Percentiles rank a stretch among this genome's conserved stretches.
Evolutionary conservation across 2,888 invertebrate genomes (phyloP).

Genomic region (Agonopterix arenella): DNA sequence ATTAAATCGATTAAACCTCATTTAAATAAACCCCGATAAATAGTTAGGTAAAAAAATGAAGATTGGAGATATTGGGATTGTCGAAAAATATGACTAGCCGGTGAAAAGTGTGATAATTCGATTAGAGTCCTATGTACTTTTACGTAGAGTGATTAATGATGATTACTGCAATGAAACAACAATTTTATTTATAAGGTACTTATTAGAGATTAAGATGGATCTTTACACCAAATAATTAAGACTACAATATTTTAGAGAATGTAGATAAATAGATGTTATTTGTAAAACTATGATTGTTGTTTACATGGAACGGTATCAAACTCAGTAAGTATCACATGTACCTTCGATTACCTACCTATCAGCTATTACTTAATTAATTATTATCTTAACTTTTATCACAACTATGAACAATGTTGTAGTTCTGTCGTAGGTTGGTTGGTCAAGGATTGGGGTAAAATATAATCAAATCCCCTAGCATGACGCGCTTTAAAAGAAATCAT

Average conservation of each 20-base stretch:
- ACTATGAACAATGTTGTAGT: too few species aligned
- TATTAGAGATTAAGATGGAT: slow-evolving; percentile 57
- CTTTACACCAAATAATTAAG: slow-evolving; percentile 76
- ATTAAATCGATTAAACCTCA: too few species aligned
- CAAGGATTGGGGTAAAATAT: too few species aligned
- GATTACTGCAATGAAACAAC: slow-evolving; percentile 24
- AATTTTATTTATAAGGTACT: slow-evolving; percentile 35
- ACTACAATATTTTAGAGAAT: slow-evolving; percentile 56
- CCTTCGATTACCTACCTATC: too few species aligned
- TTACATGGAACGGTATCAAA: slow-evolving; percentile 18
- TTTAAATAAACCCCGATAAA: background rate
- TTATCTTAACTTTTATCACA: too few species aligned
- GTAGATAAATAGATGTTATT: slow-evolving; percentile 64
- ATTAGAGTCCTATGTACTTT: slow-evolving; percentile 26
- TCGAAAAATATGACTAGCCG: slow-evolving; percentile 3
- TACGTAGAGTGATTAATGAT: slow-evolving; percentile 19
- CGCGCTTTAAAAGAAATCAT: too few species aligned
- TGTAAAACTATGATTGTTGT: slow-evolving; percentile 51
- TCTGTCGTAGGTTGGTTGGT: too few species aligned
- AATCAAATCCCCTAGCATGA: too few species aligned
- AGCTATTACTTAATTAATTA: too few species aligned
- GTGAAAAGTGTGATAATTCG: slow-evolving; percentile 35
- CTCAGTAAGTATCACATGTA: too few species aligned
- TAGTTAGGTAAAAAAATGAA: background rate
- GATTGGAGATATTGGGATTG: background rate